Base-by-base conservation (phyloP, 2,113 vertebrate species). In the Austrofundulus limnaeus region DNA sequence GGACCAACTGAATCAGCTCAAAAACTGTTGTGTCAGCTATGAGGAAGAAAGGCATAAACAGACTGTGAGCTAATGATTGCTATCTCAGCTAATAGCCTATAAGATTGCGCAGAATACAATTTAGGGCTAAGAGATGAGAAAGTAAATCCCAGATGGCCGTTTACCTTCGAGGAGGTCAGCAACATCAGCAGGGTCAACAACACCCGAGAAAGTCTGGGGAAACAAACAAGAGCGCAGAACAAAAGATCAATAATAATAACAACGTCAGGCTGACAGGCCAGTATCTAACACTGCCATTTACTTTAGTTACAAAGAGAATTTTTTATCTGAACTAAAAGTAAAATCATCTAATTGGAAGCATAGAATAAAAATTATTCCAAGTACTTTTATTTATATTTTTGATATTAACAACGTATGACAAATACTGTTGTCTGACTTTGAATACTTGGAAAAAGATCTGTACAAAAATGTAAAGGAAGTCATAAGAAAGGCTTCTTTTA, bases 1-100 rank as follows among this genome's bases (percentile, higher is more conserved):
- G 94, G 90, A 94, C 34, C 20, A 94, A 92, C 61, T 97, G 96
- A 93, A 96, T 94, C 88, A 98, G 91, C 91, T 97, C 94, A 89
- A 98, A 94, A 85, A 90, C 84, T 73, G 94, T 91, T 70, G 94
- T 94, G 91, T 97, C 95, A 94, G 93, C 96, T 97, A 84, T 78
- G 87, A 93, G 70, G 78, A 74, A 63, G 75, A 75, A 84, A 81
- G 75, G 67, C 57, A 82, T 58, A 87, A 76, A 86, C 21, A 81
- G 61, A 70, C 45, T 25, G 41, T 81, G 58, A 85, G 72, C 75
- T 82, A 81, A 84, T 81, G 78, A 83, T 80, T 50, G 54, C 77
- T 66, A 83, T 79, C 77, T 49, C 63, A 50, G 56, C 78, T 80
- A 83, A 87, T 80, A 81, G 74, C 70, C 59, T 58, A 73, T 81